Conservation (phyloP, 2,797 vertebrate species). For the Melanotaenia nigrans region DNA sequence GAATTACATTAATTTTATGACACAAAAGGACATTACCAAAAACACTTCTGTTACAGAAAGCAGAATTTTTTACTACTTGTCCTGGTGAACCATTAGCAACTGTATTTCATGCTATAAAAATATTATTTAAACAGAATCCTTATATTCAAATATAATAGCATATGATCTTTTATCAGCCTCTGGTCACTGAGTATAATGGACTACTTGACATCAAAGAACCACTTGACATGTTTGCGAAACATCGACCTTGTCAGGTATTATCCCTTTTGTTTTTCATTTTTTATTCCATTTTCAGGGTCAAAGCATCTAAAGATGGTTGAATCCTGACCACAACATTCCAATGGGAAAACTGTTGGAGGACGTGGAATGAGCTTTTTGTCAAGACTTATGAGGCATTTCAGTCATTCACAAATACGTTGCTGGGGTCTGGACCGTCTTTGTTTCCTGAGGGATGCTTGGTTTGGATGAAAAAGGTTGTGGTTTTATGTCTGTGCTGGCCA, state of each 20-base stretch:
- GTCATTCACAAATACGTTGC: constrained; percentile 32
- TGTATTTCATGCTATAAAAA: too few relatives aligned
- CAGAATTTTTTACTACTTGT: too few relatives aligned
- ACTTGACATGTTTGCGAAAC: background rate
- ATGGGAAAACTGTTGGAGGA: constrained; percentile 13
- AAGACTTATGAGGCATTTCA: constrained; percentile 42
- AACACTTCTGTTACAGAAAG: too few relatives aligned
- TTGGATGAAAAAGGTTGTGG: constrained; percentile 18
- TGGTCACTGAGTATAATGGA: background rate
- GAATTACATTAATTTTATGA: too few relatives aligned
- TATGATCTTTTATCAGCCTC: too few relatives aligned
- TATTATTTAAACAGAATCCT: too few relatives aligned
- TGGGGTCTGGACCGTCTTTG: constrained; percentile 2
- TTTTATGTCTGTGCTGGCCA: constrained; percentile 30
- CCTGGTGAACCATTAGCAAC: too few relatives aligned
- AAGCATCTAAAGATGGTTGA: constrained; percentile 6
- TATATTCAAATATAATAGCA: too few relatives aligned
- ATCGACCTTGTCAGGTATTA: background rate
- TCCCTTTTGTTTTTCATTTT: background rate
- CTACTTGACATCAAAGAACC: background rate
- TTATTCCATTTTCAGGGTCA: background rate
- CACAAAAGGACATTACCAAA: too few relatives aligned
- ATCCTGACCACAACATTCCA: background rate
- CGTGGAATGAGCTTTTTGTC: constrained; percentile 36
- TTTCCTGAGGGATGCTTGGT: background rate